Base-by-base conservation (phyloP, 2,797 vertebrate genomes). In the Varecia variegata region DNA sequence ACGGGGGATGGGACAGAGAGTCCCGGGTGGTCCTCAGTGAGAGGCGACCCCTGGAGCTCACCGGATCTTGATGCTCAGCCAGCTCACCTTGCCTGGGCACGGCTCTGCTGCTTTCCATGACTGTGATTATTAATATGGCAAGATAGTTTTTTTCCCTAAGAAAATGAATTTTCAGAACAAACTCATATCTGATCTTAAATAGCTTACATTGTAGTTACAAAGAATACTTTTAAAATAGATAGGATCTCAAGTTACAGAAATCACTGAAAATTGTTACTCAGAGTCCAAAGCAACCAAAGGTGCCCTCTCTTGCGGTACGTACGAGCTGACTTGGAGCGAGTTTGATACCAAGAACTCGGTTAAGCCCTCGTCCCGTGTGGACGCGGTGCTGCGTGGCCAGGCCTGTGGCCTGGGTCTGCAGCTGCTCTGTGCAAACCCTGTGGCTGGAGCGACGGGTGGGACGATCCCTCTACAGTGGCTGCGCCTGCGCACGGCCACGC, bases 401-500 rank as follows among this genome's bases (percentile, higher is more conserved):
- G 84, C 27, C 76, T 40, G 47, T 13, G 45, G 50, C 2, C 7
- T 9, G 14, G 80, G 17, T 85, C 87, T 85, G 74, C 47, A 52
- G 14, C 8, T 5, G 23, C 35, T 73, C 35, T 54, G 23, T 23
- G 18, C 1, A 12, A 43, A 9, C 45, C 32, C 5, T 10, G 43
- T 14, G 92, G 97, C 84, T 94, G 65, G 88, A 92, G 96, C 20
- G 88, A 82, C 20, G 90, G 95, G 82, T 3, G 18, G 50, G 81
- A 14, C 0, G 2, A 82, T 0, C 70, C 17, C 32, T 47, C 83
- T 97, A 76, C n/a, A 54, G 5, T 0, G 83, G 83, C 47, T 94
- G 96, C 96, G 93, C 85, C 86, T 47, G 95, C 96, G 71, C 94
- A 96, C 76, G 97, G 97, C 87, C 95, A 89, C 87, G 98, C 50